Conservation (phyloP, 2,113 vertebrate species). For the Paradoxurus hermaphroditus region DNA sequence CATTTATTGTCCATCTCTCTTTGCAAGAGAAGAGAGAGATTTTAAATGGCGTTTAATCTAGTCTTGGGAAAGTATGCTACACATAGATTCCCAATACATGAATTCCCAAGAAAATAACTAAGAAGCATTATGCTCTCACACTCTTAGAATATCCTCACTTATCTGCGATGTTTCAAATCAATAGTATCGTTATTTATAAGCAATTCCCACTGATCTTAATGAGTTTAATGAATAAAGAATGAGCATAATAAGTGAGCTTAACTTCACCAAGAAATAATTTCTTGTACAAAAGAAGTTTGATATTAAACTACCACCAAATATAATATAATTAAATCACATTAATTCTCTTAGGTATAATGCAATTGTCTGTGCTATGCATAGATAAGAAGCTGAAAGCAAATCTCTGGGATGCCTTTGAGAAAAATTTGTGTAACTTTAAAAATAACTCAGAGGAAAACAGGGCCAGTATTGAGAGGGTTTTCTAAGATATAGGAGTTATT, state of each 20-base stretch:
- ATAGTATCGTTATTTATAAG: conserved; percentile 80
- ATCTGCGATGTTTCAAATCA: conserved; percentile 79
- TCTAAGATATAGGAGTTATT: conserved; percentile 15
- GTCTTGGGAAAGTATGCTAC: conserved; percentile 34
- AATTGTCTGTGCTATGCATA: conserved; percentile 66
- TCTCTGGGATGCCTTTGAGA: conserved; percentile 67
- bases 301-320: conserved; percentile 75
- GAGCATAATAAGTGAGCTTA: conserved; percentile 71
- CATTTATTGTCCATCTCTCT: not conserved
- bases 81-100: conserved; percentile 47
- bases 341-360: conserved; percentile 76
- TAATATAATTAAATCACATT: conserved; percentile 77
- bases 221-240: conserved; percentile 79
- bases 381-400: conserved; percentile 66
- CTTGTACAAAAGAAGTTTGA: conserved; percentile 72
- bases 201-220: conserved; percentile 73
- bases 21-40: not conserved
- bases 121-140: conserved; percentile 65
- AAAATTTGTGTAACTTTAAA: conserved; percentile 66
- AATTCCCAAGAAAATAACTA: conserved; percentile 76
- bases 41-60: not conserved
- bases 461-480: conserved; percentile 10
- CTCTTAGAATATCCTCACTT: conserved; percentile 75
- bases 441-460: conserved; percentile 63
- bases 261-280: conserved; percentile 70